phyloP scores from a whole-genome alignment of 2,888 invertebrate species.

The Hylaea fasciaria region DNA sequence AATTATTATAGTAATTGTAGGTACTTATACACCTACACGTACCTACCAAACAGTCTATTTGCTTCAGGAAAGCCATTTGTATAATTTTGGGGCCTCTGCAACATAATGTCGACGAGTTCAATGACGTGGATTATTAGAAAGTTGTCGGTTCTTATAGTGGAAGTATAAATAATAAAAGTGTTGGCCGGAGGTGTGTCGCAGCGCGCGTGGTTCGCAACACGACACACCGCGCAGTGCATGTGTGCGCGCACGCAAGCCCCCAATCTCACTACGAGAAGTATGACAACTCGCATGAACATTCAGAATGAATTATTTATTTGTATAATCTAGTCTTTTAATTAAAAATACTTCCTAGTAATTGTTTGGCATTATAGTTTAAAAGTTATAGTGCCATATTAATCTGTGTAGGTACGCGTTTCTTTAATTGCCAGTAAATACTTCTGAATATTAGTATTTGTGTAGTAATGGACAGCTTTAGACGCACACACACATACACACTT shows the following conservation, averaged over 20 bases:
- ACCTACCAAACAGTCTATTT: background rate
- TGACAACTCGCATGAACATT: background rate
- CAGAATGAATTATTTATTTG: too few relatives aligned
- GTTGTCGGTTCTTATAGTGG: constrained; percentile 47
- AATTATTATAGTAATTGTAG: too few relatives aligned
- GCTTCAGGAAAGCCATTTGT: background rate
- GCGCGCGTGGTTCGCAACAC: constrained; percentile 54
- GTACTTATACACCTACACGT: background rate
- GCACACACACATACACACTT: too few relatives aligned
- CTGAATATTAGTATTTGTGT: too few relatives aligned
- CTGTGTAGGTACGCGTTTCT: too few relatives aligned
- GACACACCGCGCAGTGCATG: constrained; percentile 38
- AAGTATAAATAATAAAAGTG: constrained; percentile 37
- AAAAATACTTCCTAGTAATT: too few relatives aligned
- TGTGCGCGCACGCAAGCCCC: constrained; percentile 44
- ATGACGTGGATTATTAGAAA: constrained; percentile 68
- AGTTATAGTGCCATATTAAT: too few relatives aligned
- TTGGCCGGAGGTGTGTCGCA: constrained; percentile 65
- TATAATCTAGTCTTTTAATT: too few relatives aligned
- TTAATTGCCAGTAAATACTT: too few relatives aligned
- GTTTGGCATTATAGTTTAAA: too few relatives aligned
- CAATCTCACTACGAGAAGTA: constrained; percentile 18
- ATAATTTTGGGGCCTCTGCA: constrained; percentile 8
- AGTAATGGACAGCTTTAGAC: too few relatives aligned
- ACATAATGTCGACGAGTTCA: constrained; percentile 52